Conservation (phyloP, 2,888 invertebrate genomes). For the Meteorus cinctellus region DNA sequence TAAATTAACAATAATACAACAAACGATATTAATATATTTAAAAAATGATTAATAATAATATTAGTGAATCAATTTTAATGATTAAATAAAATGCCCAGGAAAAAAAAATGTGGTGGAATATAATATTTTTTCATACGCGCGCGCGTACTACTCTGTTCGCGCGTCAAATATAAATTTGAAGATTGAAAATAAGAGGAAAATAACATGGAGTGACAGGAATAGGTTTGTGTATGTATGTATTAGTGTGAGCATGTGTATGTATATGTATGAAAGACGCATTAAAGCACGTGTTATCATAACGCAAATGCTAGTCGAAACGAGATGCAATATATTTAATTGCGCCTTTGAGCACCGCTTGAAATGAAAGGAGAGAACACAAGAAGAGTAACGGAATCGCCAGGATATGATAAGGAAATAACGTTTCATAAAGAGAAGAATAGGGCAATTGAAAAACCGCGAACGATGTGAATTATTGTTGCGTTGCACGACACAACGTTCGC, state of each 20-base stretch:
- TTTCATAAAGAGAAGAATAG: slow-evolving; percentile 5
- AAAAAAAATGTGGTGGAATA: slow-evolving; percentile 1
- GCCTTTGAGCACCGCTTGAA: slow-evolving; percentile 28
- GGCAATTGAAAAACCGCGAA: neutral
- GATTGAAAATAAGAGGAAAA: neutral
- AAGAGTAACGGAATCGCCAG: slow-evolving; percentile 9
- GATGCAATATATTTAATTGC: slow-evolving; percentile 44
- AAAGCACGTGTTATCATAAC: slow-evolving; percentile 33
- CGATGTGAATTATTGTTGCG: neutral
- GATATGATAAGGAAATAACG: slow-evolving; percentile 28
- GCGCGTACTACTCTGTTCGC: neutral
- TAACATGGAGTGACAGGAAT: neutral
- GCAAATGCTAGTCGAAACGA: slow-evolving; percentile 43
- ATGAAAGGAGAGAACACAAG: neutral
- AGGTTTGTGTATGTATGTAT: neutral
- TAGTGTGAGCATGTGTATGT: neutral
- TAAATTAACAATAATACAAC: neutral
- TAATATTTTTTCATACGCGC: slow-evolving; percentile 12
- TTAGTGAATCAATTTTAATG: slow-evolving; percentile 11
- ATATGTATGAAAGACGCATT: slow-evolving; percentile 24
- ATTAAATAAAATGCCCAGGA: neutral
- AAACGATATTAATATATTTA: slow-evolving; percentile 9
- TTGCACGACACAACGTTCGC: neutral
- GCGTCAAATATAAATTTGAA: neutral
- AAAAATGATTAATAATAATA: neutral